Percentiles rank a stretch among this genome's conserved stretches.
Evolutionary conservation across 2,113 vertebrate species (phyloP).

Genomic region (Tylochromis polylepis): DNA sequence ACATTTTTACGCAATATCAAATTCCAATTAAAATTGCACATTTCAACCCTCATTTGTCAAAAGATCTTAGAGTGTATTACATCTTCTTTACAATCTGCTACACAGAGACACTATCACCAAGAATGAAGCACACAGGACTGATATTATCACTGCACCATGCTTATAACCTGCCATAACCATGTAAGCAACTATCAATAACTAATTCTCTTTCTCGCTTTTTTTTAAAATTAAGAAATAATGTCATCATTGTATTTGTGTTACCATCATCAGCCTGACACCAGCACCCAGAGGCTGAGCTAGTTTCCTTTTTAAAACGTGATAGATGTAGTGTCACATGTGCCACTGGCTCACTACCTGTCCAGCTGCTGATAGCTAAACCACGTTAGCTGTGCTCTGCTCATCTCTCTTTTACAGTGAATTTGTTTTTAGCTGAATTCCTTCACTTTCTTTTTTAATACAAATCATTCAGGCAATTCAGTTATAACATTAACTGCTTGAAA

Average conservation of each 20-base stretch:
- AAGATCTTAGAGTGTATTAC: not conserved
- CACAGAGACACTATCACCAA: not conserved
- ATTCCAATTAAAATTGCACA: too few relatives aligned
- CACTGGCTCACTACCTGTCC: not conserved
- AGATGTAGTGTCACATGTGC: fast-evolving
- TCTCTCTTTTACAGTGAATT: not conserved
- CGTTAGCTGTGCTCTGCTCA: not conserved
- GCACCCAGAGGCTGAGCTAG: fast-evolving
- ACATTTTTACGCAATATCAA: too few relatives aligned
- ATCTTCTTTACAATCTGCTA: not conserved
- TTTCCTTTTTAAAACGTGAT: not conserved
- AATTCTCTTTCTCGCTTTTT: not conserved
- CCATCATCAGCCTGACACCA: not conserved
- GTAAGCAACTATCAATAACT: not conserved
- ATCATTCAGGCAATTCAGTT: not conserved
- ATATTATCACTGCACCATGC: not conserved
- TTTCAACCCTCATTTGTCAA: not conserved
- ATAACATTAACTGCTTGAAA: fast-evolving
- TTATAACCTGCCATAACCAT: not conserved
- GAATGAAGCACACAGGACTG: not conserved
- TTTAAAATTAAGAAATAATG: not conserved
- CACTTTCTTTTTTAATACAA: not conserved
- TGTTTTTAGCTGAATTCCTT: fast-evolving
- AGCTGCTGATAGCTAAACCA: fast-evolving
- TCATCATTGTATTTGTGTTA: not conserved